phyloP scores from a whole-genome alignment of 30 jellyfish, hydroid and myxozoan species.

The Chrysaora quinquecirrha region DNA sequence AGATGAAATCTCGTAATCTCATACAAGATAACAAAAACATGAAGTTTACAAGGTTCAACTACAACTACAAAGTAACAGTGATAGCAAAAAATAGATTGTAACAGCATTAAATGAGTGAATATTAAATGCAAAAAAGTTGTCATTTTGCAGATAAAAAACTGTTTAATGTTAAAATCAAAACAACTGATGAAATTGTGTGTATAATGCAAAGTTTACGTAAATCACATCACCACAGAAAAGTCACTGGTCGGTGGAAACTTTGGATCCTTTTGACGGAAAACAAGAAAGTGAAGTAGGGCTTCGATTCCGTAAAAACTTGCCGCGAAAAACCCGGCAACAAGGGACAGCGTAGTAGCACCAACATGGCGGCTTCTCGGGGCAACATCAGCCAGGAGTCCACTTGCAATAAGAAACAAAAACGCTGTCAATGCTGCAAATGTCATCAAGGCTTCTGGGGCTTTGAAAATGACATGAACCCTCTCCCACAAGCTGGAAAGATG shows the following conservation, averaged over 20 bases:
- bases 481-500: constrained; percentile 55
- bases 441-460: constrained; percentile 66
- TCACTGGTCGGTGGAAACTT: constrained; percentile 54
- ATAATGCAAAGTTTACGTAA: too few relatives aligned
- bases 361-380: constrained; percentile 63
- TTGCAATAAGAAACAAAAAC: constrained; percentile 54
- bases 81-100: too few relatives aligned
- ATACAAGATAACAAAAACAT: too few relatives aligned
- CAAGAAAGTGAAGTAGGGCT: constrained; percentile 54
- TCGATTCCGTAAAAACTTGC: constrained; percentile 61
- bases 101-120: too few relatives aligned
- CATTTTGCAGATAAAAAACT: too few relatives aligned
- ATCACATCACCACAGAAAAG: constrained; percentile 47
- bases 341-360: constrained; percentile 38
- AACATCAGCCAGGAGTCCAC: constrained; percentile 60
- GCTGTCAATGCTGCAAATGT: constrained; percentile 70
- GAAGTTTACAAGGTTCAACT: too few relatives aligned
- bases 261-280: constrained; percentile 59
- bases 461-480: constrained; percentile 50
- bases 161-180: too few relatives aligned
- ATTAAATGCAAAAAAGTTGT: too few relatives aligned
- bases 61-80: too few relatives aligned
- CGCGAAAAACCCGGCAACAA: constrained; percentile 66
- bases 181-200: too few relatives aligned
- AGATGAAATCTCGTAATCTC: too few relatives aligned